A percentile compares a stretch with the other conserved stretches of the same genome.
Evolutionary conservation across 2,888 invertebrate genomes (phyloP).

Genomic region (Drosophila hamatofila): DNA sequence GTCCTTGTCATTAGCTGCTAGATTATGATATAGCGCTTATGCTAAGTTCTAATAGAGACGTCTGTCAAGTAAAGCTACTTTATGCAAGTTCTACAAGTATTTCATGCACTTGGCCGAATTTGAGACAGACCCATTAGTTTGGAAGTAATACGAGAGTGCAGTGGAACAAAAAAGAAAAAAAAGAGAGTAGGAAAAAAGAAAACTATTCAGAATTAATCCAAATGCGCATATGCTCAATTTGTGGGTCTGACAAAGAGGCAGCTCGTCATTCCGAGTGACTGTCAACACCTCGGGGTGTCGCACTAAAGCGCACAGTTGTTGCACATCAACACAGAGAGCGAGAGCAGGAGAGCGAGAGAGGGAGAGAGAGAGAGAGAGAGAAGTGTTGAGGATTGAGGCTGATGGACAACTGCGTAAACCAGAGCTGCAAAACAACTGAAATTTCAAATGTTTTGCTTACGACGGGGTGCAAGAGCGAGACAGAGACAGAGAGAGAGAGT

Average conservation of each 20-base stretch:
- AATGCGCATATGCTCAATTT: conserved; percentile 68
- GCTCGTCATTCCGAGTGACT: conserved; percentile 84
- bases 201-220: conserved; percentile 51
- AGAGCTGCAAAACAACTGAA: conserved; percentile 36
- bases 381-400: conserved; percentile 10
- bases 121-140: conserved; percentile 11
- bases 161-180: conserved; percentile 1
- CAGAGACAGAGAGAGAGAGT: neutral
- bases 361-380: neutral
- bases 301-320: conserved; percentile 69
- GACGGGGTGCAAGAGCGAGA: conserved; percentile 14
- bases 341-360: neutral
- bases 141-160: conserved; percentile 34
- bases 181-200: conserved; percentile 23
- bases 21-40: neutral
- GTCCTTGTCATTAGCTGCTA: neutral
- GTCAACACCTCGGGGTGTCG: conserved; percentile 85
- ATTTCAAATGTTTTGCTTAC: conserved; percentile 48
- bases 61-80: too few relatives aligned
- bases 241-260: conserved; percentile 35
- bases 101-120: neutral
- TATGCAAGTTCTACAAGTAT: neutral
- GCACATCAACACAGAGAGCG: conserved; percentile 24
- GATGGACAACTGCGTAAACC: conserved; percentile 59
- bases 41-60: neutral